Base-by-base conservation (phyloP, 2,888 invertebrate species). In the Cosmorhoe ocellata region DNA sequence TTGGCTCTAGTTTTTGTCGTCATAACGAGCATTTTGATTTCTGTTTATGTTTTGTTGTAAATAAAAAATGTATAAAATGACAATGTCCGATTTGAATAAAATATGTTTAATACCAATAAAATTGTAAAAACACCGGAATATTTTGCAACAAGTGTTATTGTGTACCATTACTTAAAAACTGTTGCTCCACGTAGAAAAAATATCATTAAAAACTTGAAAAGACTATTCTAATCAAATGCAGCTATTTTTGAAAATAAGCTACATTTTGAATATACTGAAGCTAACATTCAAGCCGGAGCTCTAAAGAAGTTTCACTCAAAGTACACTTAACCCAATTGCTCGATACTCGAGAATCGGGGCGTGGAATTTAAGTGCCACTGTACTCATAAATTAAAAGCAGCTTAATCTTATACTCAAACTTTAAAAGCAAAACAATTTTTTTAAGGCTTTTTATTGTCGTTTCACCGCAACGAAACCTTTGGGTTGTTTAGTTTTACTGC, bases 241-340 rank as follows among this genome's bases (percentile, higher is more conserved):
- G 8, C 33, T 27, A 2, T 18, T 37, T 37, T 9, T 27, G 27
- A 6, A 43, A 33, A 38, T n/a, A 4, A 34, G 39, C 28, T 14
- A 42, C 9, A 48, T 33, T 33, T 30, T 11, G 1, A 31, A 18
- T 10, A 24, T 40, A 28, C 42, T 40, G 44, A 31, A 1, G 40
- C 36, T 36, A 48, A 43, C 40, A 42, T 30, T 24, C 33, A 13
- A 41, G 46, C 32, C 34, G 44, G 33, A 42, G 13, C 33, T 40
- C 27, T 22, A 14, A 45, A 51, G 47, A 44, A 51, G 54, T 56
- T 58, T 59, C 59, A 56, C 56, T 59, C 55, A 54, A 58, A 47
- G 24, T 48, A 56, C 54, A 54, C 56, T 59, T 58, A 60, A 59
- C 66, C 58, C 59, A 58, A 62, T 61, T 61, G 61, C 56, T 57